Percentiles rank a stretch among this genome's conserved stretches.
phyloP scores from a whole-genome alignment of 2,888 invertebrate species.

The Nematopogon swammerdamellus region DNA sequence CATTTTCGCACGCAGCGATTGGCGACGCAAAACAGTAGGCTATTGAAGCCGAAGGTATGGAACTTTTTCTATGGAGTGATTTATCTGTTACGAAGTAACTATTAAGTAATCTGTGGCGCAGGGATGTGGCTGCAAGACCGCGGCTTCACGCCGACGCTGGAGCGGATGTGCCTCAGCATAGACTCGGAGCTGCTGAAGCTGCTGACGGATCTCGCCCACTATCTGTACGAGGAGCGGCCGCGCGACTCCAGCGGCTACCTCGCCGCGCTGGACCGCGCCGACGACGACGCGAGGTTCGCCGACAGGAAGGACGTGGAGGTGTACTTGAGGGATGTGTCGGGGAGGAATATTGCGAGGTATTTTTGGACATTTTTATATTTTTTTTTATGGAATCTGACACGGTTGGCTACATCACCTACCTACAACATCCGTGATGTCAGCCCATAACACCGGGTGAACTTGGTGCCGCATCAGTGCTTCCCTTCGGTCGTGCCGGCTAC shows the following conservation, averaged over 20 bases:
- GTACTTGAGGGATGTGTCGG: conserved; percentile 49
- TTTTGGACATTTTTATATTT: conserved; percentile 11
- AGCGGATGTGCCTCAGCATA: conserved; percentile 64
- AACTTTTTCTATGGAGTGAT: too few species aligned
- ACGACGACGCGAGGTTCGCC: conserved; percentile 35
- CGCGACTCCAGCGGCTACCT: conserved; percentile 15
- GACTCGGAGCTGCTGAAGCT: conserved; percentile 62
- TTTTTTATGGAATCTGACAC: too few species aligned
- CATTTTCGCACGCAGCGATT: too few species aligned
- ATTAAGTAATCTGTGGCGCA: conserved; percentile 15
- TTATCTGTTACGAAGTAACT: too few species aligned
- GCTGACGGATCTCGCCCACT: conserved; percentile 65
- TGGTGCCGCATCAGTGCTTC: too few species aligned
- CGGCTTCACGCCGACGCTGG: conserved; percentile 72
- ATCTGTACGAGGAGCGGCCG: conserved; percentile 58
- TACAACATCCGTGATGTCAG: too few species aligned
- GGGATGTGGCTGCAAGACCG: conserved; percentile 73
- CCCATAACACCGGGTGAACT: too few species aligned
- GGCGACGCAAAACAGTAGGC: too few species aligned
- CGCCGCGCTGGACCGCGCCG: conserved; percentile 31
- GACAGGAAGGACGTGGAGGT: conserved; percentile 49
- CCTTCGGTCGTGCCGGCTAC: too few species aligned
- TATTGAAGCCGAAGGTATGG: too few species aligned
- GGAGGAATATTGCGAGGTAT: conserved; percentile 44
- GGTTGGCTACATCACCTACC: too few species aligned